A percentile compares a stretch with the other conserved stretches of the same genome.
phyloP scores from a whole-genome alignment of 2,888 invertebrate species.

The Allophyes oxyacanthae region DNA sequence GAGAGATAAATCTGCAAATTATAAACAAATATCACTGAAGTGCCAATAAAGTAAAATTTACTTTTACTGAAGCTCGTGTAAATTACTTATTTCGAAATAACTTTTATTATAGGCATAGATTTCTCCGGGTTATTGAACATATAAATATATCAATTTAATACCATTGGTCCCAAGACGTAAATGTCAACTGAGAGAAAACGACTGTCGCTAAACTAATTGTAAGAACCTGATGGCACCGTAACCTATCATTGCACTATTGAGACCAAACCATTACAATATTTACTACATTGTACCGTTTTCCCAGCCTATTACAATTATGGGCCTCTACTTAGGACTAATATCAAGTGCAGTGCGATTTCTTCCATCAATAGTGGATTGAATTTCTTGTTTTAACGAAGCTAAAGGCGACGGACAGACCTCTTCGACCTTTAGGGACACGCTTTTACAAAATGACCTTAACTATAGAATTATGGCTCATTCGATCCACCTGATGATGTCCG shows the following conservation, averaged over 20 bases:
- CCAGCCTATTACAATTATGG: slow-evolving; percentile 15
- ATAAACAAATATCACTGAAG: slow-evolving; percentile 11
- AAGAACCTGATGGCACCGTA: slow-evolving; percentile 29
- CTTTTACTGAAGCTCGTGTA: slow-evolving; percentile 14
- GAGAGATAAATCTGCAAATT: neutral
- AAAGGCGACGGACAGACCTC: too few relatives aligned
- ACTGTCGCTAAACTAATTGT: slow-evolving; percentile 41
- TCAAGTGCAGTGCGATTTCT: slow-evolving; percentile 9
- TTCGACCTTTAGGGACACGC: too few relatives aligned
- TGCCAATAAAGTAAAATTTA: slow-evolving; percentile 29
- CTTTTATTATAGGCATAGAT: slow-evolving; percentile 5
- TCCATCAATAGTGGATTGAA: slow-evolving; percentile 11
- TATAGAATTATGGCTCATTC: too few relatives aligned
- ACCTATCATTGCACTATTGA: slow-evolving; percentile 40
- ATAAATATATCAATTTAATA: slow-evolving; percentile 47
- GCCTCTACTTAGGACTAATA: slow-evolving; percentile 14
- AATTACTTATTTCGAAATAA: slow-evolving; percentile 18
- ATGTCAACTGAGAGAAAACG: slow-evolving; percentile 54
- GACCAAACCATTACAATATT: slow-evolving; percentile 24
- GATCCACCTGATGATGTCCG: too few relatives aligned
- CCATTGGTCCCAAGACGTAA: slow-evolving; percentile 28
- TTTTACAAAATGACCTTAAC: too few relatives aligned
- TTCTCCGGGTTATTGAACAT: slow-evolving; percentile 38
- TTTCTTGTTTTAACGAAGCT: neutral
- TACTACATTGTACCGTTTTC: slow-evolving; percentile 22